Conservation (phyloP, 2,113 vertebrate genomes). For the Poeciliopsis retropinna region DNA sequence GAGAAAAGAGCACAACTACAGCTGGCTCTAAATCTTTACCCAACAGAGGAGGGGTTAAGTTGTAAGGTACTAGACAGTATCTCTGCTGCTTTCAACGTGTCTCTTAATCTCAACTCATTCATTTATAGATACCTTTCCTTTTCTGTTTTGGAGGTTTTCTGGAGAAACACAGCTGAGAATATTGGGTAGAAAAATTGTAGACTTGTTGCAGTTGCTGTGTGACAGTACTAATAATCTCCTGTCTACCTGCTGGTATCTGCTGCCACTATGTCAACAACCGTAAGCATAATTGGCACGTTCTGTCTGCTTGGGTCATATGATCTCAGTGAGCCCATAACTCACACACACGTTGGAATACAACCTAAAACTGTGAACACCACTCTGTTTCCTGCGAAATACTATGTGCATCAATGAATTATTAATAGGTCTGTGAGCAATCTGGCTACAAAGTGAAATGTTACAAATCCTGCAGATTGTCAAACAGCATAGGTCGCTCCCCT, state of each 20-base stretch:
- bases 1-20: constrained; percentile 21
- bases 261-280: not conserved
- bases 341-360: constrained; percentile 17
- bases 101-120: not conserved
- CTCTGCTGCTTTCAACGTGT: not conserved
- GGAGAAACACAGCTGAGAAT: constrained; percentile 30
- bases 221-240: not conserved
- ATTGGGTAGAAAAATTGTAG: not conserved
- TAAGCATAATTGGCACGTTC: not conserved
- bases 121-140: constrained; percentile 54
- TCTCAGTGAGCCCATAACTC: constrained; percentile 2
- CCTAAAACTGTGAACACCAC: not conserved
- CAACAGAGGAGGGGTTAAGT: constrained; percentile 37
- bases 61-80: constrained; percentile 1
- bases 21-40: constrained; percentile 26
- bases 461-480: not conserved
- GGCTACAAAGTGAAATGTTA: constrained; percentile 6
- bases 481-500: not conserved
- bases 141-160: constrained; percentile 53
- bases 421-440: constrained; percentile 8
- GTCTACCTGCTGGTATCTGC: not conserved
- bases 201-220: not conserved
- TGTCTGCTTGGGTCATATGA: constrained; percentile 3
- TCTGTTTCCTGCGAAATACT: constrained; percentile 23
- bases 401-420: constrained; percentile 30